Conservation (phyloP, 2,113 vertebrate genomes). For the Rhinopomastus cyanomelas region DNA sequence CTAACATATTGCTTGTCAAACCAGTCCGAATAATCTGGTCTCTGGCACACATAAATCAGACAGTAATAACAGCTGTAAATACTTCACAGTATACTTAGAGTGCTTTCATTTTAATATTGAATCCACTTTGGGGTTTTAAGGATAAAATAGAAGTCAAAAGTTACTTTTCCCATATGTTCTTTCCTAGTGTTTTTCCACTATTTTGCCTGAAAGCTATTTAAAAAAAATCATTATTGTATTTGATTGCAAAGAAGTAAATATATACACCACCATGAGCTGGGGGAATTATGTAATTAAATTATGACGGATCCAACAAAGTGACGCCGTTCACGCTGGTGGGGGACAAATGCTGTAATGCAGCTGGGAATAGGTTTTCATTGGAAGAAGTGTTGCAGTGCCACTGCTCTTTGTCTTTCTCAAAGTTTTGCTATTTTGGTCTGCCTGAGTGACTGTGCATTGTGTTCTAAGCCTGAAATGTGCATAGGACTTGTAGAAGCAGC, state of each 20-base stretch:
- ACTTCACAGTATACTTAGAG: conserved; percentile 63
- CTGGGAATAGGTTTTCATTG: neutral
- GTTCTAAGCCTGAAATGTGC: neutral
- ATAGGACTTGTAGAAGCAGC: neutral
- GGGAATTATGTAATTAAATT: conserved; percentile 58
- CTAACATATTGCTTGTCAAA: conserved; percentile 61
- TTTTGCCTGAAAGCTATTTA: conserved; percentile 42
- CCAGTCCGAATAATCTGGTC: conserved; percentile 69
- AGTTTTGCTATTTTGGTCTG: neutral
- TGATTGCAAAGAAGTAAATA: conserved; percentile 21
- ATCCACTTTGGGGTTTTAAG: conserved; percentile 54
- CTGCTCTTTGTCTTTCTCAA: neutral
- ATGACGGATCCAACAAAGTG: conserved; percentile 23
- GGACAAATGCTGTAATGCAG: neutral
- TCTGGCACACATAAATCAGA: conserved; percentile 60
- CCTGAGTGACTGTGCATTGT: neutral
- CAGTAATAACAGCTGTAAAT: conserved; percentile 73
- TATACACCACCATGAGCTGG: neutral
- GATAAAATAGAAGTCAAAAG: conserved; percentile 51
- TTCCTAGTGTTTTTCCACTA: conserved; percentile 28
- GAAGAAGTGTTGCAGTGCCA: neutral
- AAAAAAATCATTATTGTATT: conserved; percentile 29
- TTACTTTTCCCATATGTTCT: conserved; percentile 49
- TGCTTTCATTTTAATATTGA: conserved; percentile 71
- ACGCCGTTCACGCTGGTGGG: neutral